A percentile compares a stretch with the other conserved stretches of the same genome.
Conservation (phyloP, 2,113 vertebrate genomes). For the Natator depressus region DNA sequence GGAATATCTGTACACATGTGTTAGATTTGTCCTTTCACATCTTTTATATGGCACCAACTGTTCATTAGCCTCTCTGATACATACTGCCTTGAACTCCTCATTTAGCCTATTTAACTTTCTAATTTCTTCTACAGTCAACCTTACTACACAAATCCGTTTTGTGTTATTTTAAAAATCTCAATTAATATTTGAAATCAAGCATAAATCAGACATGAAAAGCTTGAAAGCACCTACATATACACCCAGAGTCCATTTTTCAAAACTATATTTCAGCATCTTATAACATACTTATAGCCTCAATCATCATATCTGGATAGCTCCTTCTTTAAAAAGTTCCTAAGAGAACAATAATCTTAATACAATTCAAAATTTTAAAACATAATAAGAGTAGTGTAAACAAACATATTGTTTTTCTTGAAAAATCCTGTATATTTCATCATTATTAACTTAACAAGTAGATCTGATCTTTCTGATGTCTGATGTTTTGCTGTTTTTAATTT, state of each 20-base stretch:
- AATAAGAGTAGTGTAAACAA: background rate
- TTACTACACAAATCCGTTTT: background rate
- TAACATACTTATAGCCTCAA: background rate
- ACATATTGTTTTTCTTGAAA: background rate
- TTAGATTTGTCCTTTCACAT: background rate
- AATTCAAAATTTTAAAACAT: background rate
- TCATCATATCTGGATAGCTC: background rate
- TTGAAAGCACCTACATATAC: fast-evolving
- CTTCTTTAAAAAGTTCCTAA: background rate
- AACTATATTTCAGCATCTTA: background rate
- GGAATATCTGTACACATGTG: background rate
- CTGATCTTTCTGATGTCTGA: background rate
- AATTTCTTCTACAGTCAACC: constrained; percentile 18
- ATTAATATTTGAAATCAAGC: background rate
- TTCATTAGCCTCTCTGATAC: background rate
- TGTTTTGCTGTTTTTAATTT: background rate
- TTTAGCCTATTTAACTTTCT: constrained; percentile 1
- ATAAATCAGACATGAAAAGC: fast-evolving
- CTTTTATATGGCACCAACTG: background rate
- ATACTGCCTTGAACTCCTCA: background rate
- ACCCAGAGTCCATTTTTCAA: fast-evolving
- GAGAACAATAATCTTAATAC: background rate
- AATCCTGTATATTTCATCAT: fast-evolving
- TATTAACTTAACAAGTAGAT: background rate
- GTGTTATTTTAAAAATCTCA: background rate